Conservation (phyloP, 2,113 vertebrate genomes). For the Axis porcinus region DNA sequence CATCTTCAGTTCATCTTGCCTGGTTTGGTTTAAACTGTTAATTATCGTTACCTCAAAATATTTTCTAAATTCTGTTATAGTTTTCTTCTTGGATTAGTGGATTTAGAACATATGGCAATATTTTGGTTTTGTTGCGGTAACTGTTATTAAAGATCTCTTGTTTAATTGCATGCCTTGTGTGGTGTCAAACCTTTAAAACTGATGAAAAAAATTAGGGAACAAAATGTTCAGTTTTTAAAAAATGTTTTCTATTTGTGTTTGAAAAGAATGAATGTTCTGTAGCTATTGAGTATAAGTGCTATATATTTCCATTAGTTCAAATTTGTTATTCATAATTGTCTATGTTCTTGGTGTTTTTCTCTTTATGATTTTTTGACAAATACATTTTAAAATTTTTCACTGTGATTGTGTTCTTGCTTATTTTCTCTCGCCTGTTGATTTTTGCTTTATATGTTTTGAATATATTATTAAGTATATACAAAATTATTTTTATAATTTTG, state of each 20-base stretch:
- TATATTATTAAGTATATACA: background rate
- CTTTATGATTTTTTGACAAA: background rate
- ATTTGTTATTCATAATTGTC: background rate
- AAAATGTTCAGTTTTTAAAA: background rate
- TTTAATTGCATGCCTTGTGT: background rate
- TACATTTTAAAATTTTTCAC: background rate
- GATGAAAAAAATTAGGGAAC: background rate
- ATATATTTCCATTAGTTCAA: background rate
- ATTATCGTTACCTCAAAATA: background rate
- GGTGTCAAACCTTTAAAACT: background rate
- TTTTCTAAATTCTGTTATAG: background rate
- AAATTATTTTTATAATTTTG: background rate
- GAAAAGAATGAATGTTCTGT: background rate
- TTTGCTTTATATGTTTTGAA: background rate
- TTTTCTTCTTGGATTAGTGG: background rate
- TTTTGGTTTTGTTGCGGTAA: background rate
- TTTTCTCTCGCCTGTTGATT: background rate
- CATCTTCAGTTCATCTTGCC: background rate
- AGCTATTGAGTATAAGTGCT: background rate
- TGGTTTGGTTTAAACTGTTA: background rate
- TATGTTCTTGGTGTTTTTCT: background rate
- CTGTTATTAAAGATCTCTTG: background rate
- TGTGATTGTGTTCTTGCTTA: background rate
- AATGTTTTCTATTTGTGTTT: background rate
- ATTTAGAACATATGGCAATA: background rate